Conservation (phyloP, 2,113 vertebrate genomes). For the Fregetta grallaria region DNA sequence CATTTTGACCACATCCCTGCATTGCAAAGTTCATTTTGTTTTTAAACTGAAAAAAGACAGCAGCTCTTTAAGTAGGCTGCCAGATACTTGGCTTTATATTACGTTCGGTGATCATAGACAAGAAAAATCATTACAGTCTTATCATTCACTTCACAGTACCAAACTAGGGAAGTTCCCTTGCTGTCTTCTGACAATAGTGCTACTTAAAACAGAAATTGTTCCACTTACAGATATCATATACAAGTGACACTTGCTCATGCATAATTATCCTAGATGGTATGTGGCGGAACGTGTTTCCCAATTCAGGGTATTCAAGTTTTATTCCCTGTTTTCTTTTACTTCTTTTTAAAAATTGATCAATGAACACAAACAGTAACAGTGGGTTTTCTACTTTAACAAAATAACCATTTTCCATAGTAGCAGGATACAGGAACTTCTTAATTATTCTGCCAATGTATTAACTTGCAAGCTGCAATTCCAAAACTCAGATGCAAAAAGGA, state of each 20-base stretch:
- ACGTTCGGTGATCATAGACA: neutral
- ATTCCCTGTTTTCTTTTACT: neutral
- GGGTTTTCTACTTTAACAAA: neutral
- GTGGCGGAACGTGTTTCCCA: constrained; percentile 9
- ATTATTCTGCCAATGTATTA: neutral
- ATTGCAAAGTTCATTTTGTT: neutral
- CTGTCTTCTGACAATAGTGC: neutral
- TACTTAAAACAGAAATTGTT: neutral
- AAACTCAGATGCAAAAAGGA: neutral
- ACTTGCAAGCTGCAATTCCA: neutral
- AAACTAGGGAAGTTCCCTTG: neutral
- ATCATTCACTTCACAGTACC: neutral
- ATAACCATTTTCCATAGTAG: rapidly evolving
- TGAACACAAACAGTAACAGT: neutral
- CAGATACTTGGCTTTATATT: neutral
- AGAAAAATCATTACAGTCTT: neutral
- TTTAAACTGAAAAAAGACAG: neutral
- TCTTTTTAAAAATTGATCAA: neutral
- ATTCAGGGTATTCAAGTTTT: neutral
- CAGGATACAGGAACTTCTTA: neutral
- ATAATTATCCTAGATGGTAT: neutral
- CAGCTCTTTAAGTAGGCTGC: neutral
- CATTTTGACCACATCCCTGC: neutral
- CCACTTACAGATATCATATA: neutral
- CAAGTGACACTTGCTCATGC: constrained; percentile 1